Base-by-base conservation (phyloP, 1,140 invertebrate genomes). In the Aphis craccivora region DNA sequence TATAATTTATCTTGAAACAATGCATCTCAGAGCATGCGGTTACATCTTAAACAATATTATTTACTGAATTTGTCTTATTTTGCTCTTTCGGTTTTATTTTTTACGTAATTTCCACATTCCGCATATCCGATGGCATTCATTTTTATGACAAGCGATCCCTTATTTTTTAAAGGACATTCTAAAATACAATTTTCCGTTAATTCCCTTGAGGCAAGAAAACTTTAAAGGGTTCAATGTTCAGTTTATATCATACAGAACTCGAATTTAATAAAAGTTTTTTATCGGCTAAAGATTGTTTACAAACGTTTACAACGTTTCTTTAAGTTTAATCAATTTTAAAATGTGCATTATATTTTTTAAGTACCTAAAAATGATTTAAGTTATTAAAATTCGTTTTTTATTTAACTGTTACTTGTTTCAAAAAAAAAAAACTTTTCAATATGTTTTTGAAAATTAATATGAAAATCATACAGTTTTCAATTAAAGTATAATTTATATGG, bases 181-280 rank as follows among this genome's bases (percentile, higher is more conserved):
- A 43, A 90, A 67, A 90, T 90, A 90, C 89, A 90, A 67, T 90
- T 67, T 90, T 90, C 18, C 35, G n/a, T 90, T 90, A 90, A 90
- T 90, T 90, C 89, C 55, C 89, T 43, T 6, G 89, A 90, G 89
- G 14, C 53, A 9, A 43, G 37, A 90, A 25, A 14, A 43, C 53
- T 67, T 67, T 30, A 90, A 67, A 67, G 89, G 25, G 89, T 60
- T 89, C 88, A 55, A 53, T 40, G 88, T 55, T n/a, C 53, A 25
- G 89, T 67, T 90, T 45, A 67, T 90, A 90, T 67, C n/a, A 45
- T 90, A 90, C 5, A 67, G 23, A 25, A 60, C 30, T 25, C 3
- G 25, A n/a, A 90, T 90, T 67, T 67, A 43, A 67, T 60, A 43
- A 20, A 43, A 90, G 89, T 90, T 90, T 20, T 55, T 30, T 43